Evolutionary conservation across 1,140 invertebrate species (phyloP).

Genomic region (Drosophila parvula): DNA sequence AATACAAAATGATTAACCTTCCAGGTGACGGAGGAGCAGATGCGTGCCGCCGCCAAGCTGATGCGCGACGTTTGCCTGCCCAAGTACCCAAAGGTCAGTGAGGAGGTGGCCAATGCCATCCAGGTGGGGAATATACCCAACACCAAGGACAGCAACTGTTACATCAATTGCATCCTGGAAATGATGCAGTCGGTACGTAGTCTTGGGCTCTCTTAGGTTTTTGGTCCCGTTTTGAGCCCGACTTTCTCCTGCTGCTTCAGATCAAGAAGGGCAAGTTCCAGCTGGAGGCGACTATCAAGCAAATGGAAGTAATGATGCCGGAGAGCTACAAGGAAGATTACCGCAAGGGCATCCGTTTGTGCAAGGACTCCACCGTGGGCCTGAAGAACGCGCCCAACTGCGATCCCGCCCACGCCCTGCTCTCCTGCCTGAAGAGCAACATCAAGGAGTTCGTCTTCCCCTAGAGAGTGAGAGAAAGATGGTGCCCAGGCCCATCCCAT

Average conservation of each 20-base stretch:
- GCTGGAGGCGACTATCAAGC: constrained; percentile 70
- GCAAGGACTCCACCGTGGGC: constrained; percentile 68
- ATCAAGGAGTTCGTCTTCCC: constrained; percentile 76
- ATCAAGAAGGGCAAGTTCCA: constrained; percentile 81
- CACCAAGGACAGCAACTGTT: constrained; percentile 76
- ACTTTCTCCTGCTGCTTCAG: constrained; percentile 22
- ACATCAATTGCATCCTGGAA: constrained; percentile 78
- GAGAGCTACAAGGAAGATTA: constrained; percentile 71
- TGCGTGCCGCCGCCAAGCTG: constrained; percentile 68
- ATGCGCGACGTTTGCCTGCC: constrained; percentile 76
- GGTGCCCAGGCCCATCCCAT: neutral
- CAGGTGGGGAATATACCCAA: constrained; percentile 66
- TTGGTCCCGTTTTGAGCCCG: too few relatives aligned
- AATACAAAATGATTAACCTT: too few relatives aligned
- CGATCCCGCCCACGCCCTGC: constrained; percentile 64
- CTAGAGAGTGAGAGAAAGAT: constrained; percentile 21
- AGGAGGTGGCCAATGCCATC: constrained; percentile 64
- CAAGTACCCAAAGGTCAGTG: constrained; percentile 70
- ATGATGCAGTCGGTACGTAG: constrained; percentile 78
- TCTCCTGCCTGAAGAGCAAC: constrained; percentile 62
- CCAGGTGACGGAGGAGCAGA: constrained; percentile 85
- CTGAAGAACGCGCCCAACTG: constrained; percentile 75
- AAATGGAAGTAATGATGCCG: constrained; percentile 74
- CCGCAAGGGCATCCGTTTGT: constrained; percentile 49
- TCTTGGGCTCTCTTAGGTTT: neutral